Evolutionary conservation across 2,888 invertebrate genomes (phyloP), one percentile per base, ranked within the genome.

Genomic region (Caenorhabditis wallacei): DNA sequence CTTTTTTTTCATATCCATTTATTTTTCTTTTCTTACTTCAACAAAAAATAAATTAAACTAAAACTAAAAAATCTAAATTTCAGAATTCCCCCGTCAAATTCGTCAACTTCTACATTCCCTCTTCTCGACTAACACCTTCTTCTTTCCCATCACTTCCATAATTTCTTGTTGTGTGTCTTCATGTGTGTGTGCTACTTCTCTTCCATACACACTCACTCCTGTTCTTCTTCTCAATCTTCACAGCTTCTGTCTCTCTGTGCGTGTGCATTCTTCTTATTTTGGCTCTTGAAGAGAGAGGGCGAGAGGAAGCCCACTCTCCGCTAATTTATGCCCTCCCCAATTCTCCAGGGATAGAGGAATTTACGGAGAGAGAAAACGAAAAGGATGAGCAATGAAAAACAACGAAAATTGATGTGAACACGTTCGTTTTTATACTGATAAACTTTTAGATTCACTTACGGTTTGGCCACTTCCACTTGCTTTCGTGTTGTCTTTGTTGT

Each of bases 311-410:
- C 35, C 37, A 35, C 26, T 48, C 11, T 66, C 57, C 74, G 56
- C 57, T 74, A 74, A 74, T 74, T 74, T 74, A 74, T 74, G 74
- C 64, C 74, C 48, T 66, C 57, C 57, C 57, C 56, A 56, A 56
- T 56, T 57, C 74, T 66, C 74, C 24, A 57, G 64, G 43, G 74
- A 66, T 46, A 59, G 30, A 20, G 18, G 57, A 43, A 22, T 20
- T 35, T 59, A 35, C 40, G 53, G 37, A 54, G 66, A 48, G 35
- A 37, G 61, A 26, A 35, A 43, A 10, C n/a, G n/a, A n/a, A 10
- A 16, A 22, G 2, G 43, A 11, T 7, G 53, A 53, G 20, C 20
- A n/a, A 66, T 10, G 48, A 46, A 48, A 18, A 64, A 18, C 4
- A 11, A 22, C 7, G 18, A 13, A 10, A 11, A 51, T n/a, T 30